A percentile compares a stretch with the other conserved stretches of the same genome.
Evolutionary conservation across 2,113 vertebrate genomes (phyloP).

Genomic region (Athene cunicularia): DNA sequence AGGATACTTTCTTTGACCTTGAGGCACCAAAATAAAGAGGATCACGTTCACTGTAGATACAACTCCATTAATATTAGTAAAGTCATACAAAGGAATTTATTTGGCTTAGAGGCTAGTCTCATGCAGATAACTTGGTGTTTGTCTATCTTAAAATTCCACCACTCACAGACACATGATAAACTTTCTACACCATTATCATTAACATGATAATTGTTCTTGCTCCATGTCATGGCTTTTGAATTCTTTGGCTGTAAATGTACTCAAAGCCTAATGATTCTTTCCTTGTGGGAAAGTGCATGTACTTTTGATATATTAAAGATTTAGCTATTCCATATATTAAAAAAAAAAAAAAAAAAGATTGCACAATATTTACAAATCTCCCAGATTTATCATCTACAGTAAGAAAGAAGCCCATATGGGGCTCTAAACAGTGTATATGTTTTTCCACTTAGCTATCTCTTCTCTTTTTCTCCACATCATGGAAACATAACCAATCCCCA

Average conservation of each 20-base stretch:
- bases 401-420: neutral
- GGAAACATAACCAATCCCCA: neutral
- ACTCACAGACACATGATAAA: neutral
- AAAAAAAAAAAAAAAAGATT: neutral
- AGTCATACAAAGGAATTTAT: neutral
- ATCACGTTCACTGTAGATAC: neutral
- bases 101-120: neutral
- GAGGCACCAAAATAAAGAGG: neutral
- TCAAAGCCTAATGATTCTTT: neutral
- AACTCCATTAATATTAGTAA: neutral
- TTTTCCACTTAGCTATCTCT: neutral
- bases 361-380: neutral
- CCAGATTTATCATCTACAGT: neutral
- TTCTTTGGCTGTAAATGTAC: neutral
- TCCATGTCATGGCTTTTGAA: neutral
- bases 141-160: neutral
- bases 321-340: neutral
- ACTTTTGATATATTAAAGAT: neutral
- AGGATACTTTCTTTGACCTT: neutral
- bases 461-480: neutral
- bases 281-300: neutral
- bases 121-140: neutral
- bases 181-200: neutral
- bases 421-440: neutral
- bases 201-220: neutral